Base-by-base conservation (phyloP, 2,888 invertebrate species). In the Hecatera dysodea region DNA sequence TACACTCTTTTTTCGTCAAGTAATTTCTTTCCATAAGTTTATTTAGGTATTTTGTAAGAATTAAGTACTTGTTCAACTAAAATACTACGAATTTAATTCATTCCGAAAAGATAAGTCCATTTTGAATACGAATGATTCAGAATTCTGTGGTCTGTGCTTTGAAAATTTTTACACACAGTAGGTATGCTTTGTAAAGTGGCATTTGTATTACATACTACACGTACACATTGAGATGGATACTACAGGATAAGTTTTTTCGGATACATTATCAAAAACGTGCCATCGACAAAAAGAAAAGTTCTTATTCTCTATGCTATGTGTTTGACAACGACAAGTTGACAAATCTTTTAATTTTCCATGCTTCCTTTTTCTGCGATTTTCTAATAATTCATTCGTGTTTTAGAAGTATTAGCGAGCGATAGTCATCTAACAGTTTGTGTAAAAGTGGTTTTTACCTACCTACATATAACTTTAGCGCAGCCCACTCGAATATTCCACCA, bases 331-430 rank as follows among this genome's bases (percentile, higher is more conserved):
- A 81, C 73, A 64, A 81, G 75, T 84, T 87, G 82, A 80, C 82
- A 81, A 66, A 63, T 85, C 67, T 73, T 79, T 8, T 81, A 75
- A 82, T 86, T 84, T 84, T 83, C 85, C 87, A 83, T 85, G 82
- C 85, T 83, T 80, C 81, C 73, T 76, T 78, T 82, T 84, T 81
- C 80, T 80, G 69, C 70, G 61, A 70, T 78, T 84, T 86, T 82
- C 52, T 67, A 69, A 64, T 72, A 73, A 82, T 77, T 86, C 87
- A 90, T 84, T 90, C 82, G 83, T 82, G 76, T 86, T 88, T 83
- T 80, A 79, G 70, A 73, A 87, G 82, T 79, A 69, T 66, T 77
- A 67, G 71, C 50, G 72, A 63, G 63, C 57, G 74, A 78, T 63
- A 78, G 82, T 70, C 59, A 46, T 36, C 17, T 46, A 61, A 53